Evolutionary conservation across 2,797 vertebrate species (phyloP).

Genomic region (Pelobates cultripes): DNA sequence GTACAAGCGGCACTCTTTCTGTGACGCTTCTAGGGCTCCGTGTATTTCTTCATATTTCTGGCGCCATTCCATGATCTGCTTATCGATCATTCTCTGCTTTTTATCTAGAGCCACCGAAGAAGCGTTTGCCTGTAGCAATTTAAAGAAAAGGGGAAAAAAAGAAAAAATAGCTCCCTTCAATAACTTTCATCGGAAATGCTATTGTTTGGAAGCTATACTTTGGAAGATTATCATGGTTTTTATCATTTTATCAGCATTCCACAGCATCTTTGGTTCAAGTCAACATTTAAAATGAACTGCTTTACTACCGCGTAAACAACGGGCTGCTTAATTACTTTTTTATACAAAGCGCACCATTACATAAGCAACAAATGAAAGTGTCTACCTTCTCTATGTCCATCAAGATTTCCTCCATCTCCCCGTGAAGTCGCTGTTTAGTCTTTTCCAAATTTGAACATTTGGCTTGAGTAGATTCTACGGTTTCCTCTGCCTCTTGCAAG

Average conservation of each 20-base stretch:
- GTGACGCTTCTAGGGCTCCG: slow-evolving; percentile 75
- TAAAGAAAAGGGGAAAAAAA: no score
- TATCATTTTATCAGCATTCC: no score
- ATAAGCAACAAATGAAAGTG: not conserved
- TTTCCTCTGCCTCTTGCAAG: slow-evolving; percentile 80
- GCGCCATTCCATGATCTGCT: slow-evolving; percentile 79
- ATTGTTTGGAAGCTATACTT: no score
- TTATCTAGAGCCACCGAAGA: slow-evolving; percentile 74
- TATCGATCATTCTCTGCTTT: slow-evolving; percentile 80
- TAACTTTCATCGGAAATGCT: no score
- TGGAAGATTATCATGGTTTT: no score
- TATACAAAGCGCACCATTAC: no score
- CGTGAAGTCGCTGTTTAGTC: slow-evolving; percentile 79
- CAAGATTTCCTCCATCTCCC: slow-evolving; percentile 80
- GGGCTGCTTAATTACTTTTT: no score
- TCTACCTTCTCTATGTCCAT: slow-evolving; percentile 80
- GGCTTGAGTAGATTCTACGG: slow-evolving; percentile 75
- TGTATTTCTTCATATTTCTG: slow-evolving; percentile 81
- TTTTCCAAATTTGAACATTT: slow-evolving; percentile 82
- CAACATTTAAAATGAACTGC: no score
- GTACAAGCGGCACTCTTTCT: slow-evolving; percentile 79
- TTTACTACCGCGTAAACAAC: no score
- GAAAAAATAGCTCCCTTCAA: not conserved
- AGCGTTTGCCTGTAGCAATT: slow-evolving; percentile 66
- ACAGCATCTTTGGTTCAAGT: no score